Evolutionary conservation across 2,113 vertebrate genomes (phyloP), one percentile per base, ranked within the genome.

Genomic region (Shinisaurus crocodilurus): DNA sequence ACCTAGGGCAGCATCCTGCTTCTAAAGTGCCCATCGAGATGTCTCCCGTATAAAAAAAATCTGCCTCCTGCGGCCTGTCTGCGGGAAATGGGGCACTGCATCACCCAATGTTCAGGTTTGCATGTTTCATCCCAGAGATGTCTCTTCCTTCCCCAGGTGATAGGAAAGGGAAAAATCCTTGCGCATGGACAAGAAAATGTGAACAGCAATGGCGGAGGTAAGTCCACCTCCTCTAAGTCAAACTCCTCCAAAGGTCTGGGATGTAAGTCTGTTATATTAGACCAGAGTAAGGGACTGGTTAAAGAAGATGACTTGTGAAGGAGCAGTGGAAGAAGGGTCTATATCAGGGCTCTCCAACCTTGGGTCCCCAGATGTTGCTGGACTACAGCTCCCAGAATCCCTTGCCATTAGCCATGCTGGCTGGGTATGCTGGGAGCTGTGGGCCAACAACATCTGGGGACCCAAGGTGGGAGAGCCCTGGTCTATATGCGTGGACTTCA

Each of bases 141-240:
- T n/a, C n/a, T 40, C 32, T 70, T 23, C 27, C 63, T 74, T 89
- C 87, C 72, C 72, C 67, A 85, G 81, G 69, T 60, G 12, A 23
- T 75, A 25, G 54, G n/a, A 70, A 85, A 87, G 45, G 72, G 34
- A 34, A 25, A 27, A 20, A n/a, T 85, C 82, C 20, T 20, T 84
- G 60, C 43, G 77, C 43, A 48, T 75, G 29, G 67, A 89, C 67
- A 90, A 88, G 91, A 87, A 23, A 25, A 74, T 8, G 86, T 74
- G 18, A 3, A 86, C 0, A 7, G 69, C 54, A 77, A 89, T 3
- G 45, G 65, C 16, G 16, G 18, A 88, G 37, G 34, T 74, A 89
- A 82, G 16, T 87, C 65, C 0, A 65, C 34, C 34, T 15, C 48
- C 48, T 48, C 7, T 48, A 48, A 5, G 70, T n/a, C 9, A 72